Evolutionary conservation across 2,888 invertebrate genomes (phyloP), one percentile per base, ranked within the genome.

Genomic region (Drosophila niveifrons): DNA sequence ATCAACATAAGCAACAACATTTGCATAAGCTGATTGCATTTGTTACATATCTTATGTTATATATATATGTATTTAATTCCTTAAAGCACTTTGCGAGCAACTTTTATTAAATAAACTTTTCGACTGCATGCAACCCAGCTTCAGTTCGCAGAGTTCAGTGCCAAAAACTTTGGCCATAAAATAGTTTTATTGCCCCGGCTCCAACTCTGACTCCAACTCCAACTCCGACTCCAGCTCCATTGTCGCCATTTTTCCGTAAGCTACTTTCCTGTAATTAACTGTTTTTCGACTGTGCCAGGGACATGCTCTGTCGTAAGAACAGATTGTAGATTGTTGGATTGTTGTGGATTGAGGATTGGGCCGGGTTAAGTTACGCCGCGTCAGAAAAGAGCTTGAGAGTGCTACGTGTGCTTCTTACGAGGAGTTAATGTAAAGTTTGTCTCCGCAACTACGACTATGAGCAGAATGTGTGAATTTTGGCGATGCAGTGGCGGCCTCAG

Each of bases 21-120:
- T 85, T 85, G 75, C 86, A 85, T 86, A 85, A 84, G 72, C 74
- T 84, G 86, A 86, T 85, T 85, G 86, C 86, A 82, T 65, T 58
- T 51, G 51, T 52, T 46, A 44, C 65, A 36, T 15, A 31, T 43
- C 10, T 15, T n/a, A 10, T 13, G n/a, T 6, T 11, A n/a, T 68
- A 46, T 47, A 61, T 78, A n/a, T 68, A 46, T 47, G 57, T 78
- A 80, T 71, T 80, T 81, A 66, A 83, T 80, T 72, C 58, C 71
- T 78, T 78, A 67, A 82, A 80, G 82, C 67, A 67, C 76, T 68
- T 73, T 64, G 41, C 55, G 52, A 46, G 41, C 46, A 72, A 80
- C 74, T 82, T 84, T 80, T 82, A 84, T 84, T 82, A 68, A 83
- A 86, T 86, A 70, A 78, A 85, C 75, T 75, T 74, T 59, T 59